These are phyloP conservation scores for Hydra vulgaris DNA, from an alignment of 30 jellyfish, hydroid and myxozoan genomes.

Conservation along the genomic window DNA sequence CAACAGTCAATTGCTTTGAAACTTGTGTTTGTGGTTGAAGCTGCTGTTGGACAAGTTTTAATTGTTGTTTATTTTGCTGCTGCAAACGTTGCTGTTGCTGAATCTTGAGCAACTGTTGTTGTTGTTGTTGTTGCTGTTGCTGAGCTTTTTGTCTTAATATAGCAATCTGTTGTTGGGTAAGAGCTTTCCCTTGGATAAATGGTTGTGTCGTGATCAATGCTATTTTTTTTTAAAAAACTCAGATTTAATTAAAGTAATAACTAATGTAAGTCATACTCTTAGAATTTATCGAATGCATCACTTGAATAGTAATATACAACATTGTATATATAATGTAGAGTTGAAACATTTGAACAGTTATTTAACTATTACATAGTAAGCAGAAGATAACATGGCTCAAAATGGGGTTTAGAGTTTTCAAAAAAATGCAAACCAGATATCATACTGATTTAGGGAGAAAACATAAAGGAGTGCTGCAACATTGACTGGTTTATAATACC, in stretches of 20 bases:
- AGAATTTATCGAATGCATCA: no score
- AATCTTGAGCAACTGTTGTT: constrained; percentile 43
- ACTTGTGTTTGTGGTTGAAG: constrained; percentile 21
- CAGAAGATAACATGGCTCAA: no score
- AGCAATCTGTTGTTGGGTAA: constrained; percentile 93
- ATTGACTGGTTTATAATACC: no score
- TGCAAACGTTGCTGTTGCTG: constrained; percentile 30
- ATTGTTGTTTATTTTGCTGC: constrained; percentile 55
- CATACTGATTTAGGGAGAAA: no score
- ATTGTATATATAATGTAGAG: no score
- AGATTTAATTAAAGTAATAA: neutral
- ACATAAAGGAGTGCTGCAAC: no score
- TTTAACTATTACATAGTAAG: no score
- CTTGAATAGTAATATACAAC: no score
- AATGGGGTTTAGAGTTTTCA: no score
- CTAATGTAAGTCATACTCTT: constrained; percentile 22
- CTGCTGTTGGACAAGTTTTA: constrained; percentile 59
- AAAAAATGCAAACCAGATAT: no score
- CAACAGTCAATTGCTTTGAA: constrained; percentile 5
- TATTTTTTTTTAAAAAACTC: no score
- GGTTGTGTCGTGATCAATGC: constrained; percentile 78
- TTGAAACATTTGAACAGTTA: no score
- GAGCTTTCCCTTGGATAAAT: constrained; percentile 68
- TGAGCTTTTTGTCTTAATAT: constrained; percentile 55
- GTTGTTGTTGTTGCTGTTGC: constrained; percentile 70